phyloP scores from a whole-genome alignment of 2,113 vertebrate species.

The Colistium nudipinnis region DNA sequence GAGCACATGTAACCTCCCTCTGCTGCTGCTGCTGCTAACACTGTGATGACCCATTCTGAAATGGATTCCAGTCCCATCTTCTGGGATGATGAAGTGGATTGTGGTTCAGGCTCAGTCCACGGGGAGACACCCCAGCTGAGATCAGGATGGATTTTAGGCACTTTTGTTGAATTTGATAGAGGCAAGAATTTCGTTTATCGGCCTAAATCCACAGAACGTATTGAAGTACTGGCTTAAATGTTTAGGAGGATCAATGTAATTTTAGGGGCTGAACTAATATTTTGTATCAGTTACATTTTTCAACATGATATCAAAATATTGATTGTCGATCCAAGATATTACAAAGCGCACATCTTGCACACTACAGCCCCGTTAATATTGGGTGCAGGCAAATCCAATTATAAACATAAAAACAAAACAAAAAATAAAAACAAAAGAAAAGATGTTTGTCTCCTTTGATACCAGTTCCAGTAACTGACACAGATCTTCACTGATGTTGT shows the following conservation, averaged over 20 bases:
- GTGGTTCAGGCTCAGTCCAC: slow-evolving; percentile 14
- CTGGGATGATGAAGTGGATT: slow-evolving; percentile 39
- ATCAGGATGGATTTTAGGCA: slow-evolving; percentile 19
- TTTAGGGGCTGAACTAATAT: too few species aligned
- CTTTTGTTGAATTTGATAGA: slow-evolving; percentile 34
- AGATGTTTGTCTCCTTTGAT: too few species aligned
- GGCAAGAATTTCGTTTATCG: slow-evolving; percentile 27
- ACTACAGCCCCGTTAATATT: background rate
- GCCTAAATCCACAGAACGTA: too few species aligned
- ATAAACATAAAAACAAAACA: too few species aligned
- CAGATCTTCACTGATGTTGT: too few species aligned
- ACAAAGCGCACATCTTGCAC: background rate
- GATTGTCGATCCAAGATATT: background rate
- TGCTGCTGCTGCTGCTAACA: slow-evolving; percentile 50
- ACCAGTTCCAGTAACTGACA: too few species aligned
- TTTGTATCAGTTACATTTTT: too few species aligned
- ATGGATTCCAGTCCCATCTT: slow-evolving; percentile 54
- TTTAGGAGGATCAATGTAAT: too few species aligned
- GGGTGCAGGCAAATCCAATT: background rate
- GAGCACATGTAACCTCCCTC: slow-evolving; percentile 6
- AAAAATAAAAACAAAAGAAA: too few species aligned
- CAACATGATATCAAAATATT: too few species aligned
- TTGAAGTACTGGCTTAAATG: too few species aligned
- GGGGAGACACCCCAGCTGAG: slow-evolving; percentile 24
- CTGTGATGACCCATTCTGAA: slow-evolving; percentile 9